Percentiles rank a stretch among this genome's conserved stretches.
Conservation (phyloP, 2,888 invertebrate genomes). For the Phengaris arion region DNA sequence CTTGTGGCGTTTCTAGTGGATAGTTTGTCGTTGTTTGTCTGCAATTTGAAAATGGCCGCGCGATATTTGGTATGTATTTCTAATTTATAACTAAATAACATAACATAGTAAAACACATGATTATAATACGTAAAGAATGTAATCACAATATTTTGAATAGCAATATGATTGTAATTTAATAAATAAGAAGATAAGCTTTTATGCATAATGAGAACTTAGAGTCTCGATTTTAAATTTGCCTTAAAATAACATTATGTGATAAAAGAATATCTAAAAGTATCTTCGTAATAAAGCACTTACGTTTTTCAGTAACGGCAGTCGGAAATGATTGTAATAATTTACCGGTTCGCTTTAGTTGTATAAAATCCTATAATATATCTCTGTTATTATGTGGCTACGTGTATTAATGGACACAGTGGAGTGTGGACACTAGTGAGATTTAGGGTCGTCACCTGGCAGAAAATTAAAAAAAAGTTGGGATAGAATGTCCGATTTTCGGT, state of each 20-base stretch:
- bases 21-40: conserved; percentile 49
- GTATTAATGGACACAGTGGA: conserved; percentile 16
- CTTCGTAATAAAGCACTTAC: conserved; percentile 13
- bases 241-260: neutral
- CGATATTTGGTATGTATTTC: conserved; percentile 64
- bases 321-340: conserved; percentile 23
- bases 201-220: neutral
- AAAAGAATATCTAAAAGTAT: neutral
- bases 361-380: conserved; percentile 26
- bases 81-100: neutral
- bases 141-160: neutral
- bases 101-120: too few relatives aligned
- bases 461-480: neutral
- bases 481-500: neutral
- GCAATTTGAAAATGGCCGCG: conserved; percentile 64
- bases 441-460: neutral
- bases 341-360: conserved; percentile 20
- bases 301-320: conserved; percentile 17
- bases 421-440: conserved; percentile 1
- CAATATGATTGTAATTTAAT: neutral
- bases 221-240: neutral
- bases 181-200: neutral
- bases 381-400: conserved; percentile 24
- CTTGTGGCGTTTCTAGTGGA: conserved; percentile 59
- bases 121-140: too few relatives aligned